Conservation (phyloP, 2,888 invertebrate species). For the Stramonita haemastoma region DNA sequence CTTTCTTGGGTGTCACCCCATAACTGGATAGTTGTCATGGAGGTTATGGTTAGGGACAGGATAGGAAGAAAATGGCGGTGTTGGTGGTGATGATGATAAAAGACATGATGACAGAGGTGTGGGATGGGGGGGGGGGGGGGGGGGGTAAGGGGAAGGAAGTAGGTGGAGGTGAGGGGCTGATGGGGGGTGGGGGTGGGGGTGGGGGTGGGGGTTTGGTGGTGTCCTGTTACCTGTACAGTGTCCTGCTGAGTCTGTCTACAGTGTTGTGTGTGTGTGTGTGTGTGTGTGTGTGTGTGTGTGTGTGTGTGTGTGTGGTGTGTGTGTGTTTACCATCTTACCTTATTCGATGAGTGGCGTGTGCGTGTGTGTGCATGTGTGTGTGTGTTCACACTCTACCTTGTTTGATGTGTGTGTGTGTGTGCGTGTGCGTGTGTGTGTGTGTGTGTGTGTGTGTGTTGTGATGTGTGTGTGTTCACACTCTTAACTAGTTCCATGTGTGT, state of each 20-base stretch:
- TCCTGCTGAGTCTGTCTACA: no score
- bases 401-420: background rate
- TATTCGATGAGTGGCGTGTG: background rate
- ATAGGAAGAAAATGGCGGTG: background rate
- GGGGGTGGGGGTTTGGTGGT: no score
- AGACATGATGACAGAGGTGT: background rate
- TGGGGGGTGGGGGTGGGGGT: no score
- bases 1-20: no score
- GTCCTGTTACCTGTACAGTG: no score
- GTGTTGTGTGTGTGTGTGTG: no score
- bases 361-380: background rate
- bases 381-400: background rate
- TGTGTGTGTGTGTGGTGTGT: background rate
- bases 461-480: background rate
- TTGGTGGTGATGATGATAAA: background rate
- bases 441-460: constrained; percentile 6
- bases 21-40: no score
- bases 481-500: background rate
- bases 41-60: background rate
- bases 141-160: no score
- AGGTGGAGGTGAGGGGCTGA: no score
- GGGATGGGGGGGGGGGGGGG: background rate
- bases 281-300: no score
- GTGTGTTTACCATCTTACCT: no score
- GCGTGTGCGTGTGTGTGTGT: constrained; percentile 3